Base-by-base conservation (phyloP, 2,888 invertebrate species). In the Pammene fasciana region DNA sequence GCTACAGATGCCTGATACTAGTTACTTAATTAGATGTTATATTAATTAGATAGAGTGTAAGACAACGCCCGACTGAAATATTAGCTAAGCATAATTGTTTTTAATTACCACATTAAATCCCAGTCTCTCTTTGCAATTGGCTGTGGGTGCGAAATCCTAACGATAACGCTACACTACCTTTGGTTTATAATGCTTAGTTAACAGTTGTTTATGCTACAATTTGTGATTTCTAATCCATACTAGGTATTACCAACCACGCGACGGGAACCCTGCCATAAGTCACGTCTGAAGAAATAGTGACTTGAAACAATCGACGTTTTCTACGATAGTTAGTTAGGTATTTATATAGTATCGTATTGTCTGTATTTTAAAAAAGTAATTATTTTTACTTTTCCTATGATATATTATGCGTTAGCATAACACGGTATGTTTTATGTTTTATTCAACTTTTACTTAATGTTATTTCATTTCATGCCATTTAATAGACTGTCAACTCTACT, bases 201-300 rank as follows among this genome's bases (percentile, higher is more conserved):
- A 62, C 46, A 57, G 65, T 72, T 72, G 72, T 74, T 72, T 74
- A 72, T 72, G 72, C 68, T 72, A 72, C 72, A 71, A 71, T 75
- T 75, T 73, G 71, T 75, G 72, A 73, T 75, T 75, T 73, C 72
- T 70, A 70, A 73, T 72, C 74, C 72, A 71, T 73, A 65, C 65
- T 70, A 60, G 72, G 72, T 72, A 65, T 72, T 74, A 64, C 72
- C 52, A 54, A 68, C 59, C 70, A 70, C 70, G 70, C 70, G 67
- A 71, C 67, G 64, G 45, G 59, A 67, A 72, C 71, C 70, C 67
- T 50, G 34, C 68, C 67, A 72, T 72, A 72, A 75, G 71, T 73
- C 73, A 74, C 73, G 72, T 61, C 67, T 54, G 61, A 62, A 55
- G 41, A 45, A 45, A 16, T 67, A 72, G 70, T 18, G 64, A 60